Conservation (phyloP, 2,797 vertebrate species). For the Mormyrops attenuatus region DNA sequence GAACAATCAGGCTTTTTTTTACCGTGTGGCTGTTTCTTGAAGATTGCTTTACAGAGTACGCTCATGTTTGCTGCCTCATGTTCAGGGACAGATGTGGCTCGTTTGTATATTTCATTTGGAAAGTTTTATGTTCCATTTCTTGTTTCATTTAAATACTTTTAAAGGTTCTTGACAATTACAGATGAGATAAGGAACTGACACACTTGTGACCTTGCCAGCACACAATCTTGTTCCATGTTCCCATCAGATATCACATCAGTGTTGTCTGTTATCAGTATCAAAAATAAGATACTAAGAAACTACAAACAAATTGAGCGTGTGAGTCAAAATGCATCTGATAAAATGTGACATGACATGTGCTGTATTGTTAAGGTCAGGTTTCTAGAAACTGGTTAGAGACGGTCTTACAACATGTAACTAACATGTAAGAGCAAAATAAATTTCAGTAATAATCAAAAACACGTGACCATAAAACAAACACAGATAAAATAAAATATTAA, state of each 20-base stretch:
- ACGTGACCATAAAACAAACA: background rate
- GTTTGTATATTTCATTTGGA: background rate
- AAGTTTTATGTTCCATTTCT: background rate
- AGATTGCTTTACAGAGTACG: constrained; percentile 2
- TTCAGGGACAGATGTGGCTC: constrained; percentile 2
- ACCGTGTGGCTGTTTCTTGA: background rate
- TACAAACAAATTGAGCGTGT: background rate
- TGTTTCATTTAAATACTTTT: background rate
- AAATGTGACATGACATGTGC: background rate
- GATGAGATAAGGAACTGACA: background rate
- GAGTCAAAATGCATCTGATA: background rate
- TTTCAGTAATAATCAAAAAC: background rate
- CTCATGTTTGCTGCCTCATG: background rate
- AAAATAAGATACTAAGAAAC: background rate
- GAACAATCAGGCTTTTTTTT: background rate
- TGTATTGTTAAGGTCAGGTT: background rate
- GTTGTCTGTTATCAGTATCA: background rate
- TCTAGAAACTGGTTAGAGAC: background rate
- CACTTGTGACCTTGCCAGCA: background rate
- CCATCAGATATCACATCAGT: background rate
- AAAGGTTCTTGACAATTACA: background rate
- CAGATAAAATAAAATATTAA: background rate
- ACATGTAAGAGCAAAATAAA: background rate
- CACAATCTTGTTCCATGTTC: background rate
- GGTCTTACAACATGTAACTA: background rate